Evolutionary conservation across 2,113 vertebrate genomes (phyloP).

Genomic region (Fulmarus glacialis): DNA sequence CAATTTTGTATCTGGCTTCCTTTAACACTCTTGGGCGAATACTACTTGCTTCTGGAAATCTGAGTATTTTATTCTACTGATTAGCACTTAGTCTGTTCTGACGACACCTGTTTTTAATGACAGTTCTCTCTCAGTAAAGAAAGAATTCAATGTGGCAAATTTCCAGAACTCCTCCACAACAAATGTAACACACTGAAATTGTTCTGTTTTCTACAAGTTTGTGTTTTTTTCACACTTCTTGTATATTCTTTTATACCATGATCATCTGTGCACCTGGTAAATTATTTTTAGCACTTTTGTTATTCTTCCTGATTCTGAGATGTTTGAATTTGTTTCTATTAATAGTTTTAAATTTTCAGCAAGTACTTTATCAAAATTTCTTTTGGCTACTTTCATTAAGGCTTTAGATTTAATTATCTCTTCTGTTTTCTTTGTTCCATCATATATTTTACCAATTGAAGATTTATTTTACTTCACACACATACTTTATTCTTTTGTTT

Average conservation of each 20-base stretch:
- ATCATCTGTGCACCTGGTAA: accelerated
- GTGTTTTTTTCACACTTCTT: neutral
- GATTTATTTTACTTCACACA: neutral
- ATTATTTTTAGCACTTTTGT: neutral
- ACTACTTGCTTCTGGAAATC: neutral
- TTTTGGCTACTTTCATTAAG: neutral
- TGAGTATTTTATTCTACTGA: neutral
- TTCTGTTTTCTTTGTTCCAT: neutral
- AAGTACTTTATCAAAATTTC: neutral
- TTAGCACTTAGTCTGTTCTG: neutral
- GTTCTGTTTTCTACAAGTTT: neutral
- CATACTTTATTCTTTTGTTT: neutral
- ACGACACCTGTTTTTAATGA: neutral
- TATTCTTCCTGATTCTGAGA: neutral
- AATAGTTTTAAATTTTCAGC: neutral
- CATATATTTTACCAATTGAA: neutral
- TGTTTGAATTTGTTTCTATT: neutral
- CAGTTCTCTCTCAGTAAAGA: neutral
- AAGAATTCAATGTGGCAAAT: neutral
- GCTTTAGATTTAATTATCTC: neutral
- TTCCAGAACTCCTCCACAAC: neutral
- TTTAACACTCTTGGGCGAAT: neutral
- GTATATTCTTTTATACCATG: neutral
- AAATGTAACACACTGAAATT: neutral
- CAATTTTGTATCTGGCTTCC: neutral